phyloP scores from a whole-genome alignment of 2,888 invertebrate genomes.

The Panzeria rudis region DNA sequence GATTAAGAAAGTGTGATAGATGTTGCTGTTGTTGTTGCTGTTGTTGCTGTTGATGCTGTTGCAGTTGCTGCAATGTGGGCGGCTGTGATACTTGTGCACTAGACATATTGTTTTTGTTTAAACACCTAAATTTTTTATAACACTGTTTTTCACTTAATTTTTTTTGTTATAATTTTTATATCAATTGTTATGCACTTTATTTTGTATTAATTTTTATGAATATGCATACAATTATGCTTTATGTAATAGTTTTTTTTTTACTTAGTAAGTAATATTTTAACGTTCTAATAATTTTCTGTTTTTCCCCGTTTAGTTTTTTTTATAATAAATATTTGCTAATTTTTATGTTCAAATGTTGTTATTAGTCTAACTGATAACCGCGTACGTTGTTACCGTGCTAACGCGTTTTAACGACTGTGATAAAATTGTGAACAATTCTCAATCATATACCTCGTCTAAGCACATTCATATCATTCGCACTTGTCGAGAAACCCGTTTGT shows the following conservation, averaged over 20 bases:
- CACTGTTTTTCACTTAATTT: slow-evolving; percentile 35
- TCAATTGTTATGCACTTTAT: slow-evolving; percentile 8
- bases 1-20: slow-evolving; percentile 81
- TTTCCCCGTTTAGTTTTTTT: slow-evolving; percentile 24
- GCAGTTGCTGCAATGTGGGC: slow-evolving; percentile 76
- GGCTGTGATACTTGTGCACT: slow-evolving; percentile 83
- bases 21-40: slow-evolving; percentile 77
- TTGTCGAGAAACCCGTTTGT: slow-evolving; percentile 45
- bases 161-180: slow-evolving; percentile 11
- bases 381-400: slow-evolving; percentile 73
- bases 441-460: slow-evolving; percentile 77
- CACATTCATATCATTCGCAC: slow-evolving; percentile 52
- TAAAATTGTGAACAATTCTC: slow-evolving; percentile 73
- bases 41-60: slow-evolving; percentile 73
- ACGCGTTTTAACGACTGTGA: slow-evolving; percentile 81
- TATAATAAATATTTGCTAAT: not conserved
- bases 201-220: slow-evolving; percentile 9
- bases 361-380: slow-evolving; percentile 17
- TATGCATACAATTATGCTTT: not conserved
- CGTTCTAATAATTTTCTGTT: slow-evolving; percentile 29
- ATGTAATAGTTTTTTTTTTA: not conserved
- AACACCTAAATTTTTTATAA: slow-evolving; percentile 15
- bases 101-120: slow-evolving; percentile 79
- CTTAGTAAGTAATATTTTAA: slow-evolving; percentile 17
- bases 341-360: slow-evolving; percentile 20